Base-by-base conservation (phyloP, 2,113 vertebrate genomes). In the Muntiacus muntjak region DNA sequence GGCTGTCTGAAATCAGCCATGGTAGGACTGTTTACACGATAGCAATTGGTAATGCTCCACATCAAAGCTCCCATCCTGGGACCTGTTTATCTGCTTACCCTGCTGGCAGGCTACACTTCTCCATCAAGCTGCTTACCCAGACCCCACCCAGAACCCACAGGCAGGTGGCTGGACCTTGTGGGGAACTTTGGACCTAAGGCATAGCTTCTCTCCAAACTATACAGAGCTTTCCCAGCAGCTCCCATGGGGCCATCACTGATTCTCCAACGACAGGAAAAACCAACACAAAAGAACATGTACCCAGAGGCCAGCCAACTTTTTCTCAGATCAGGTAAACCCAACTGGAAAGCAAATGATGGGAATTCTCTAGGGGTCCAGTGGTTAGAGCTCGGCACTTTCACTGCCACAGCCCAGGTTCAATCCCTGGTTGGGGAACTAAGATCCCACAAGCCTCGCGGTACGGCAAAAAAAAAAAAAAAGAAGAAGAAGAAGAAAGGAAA, bases 151-250 rank as follows among this genome's bases (percentile, higher is more conserved):
- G 33, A 45, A 33, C 36, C 30, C 33, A 28, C 47, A 33, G 25
- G 4, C 14, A 67, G 57, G 45, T 60, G n/a, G 58, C 83, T 40
- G 50, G 40, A 60, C 43, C 50, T 8, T 36, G 26, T 8, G 21
- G 67, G 47, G 47, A 89, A 16, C 14, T 52, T 30, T 55, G 36
- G n/a, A 30, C 43, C 8, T 17, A 86, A 67, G 57, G 28, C 36
- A 36, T 12, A 78, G 23, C 55, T 89, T 87, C 36, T 23, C 50
- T 84, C 33, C 28, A 4, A 3, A 57, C 17, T n/a, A 50, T 36
- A 71, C 14, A 79, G 7, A 36, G 54, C 25, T 67, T 96, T 93
- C 28, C n/a, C 57, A n/a, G n/a, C 87, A 97, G 64, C 55, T 54
- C 40, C 30, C 30, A 12, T 3, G 19, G 5, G 13, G 3, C 57